A percentile compares a stretch with the other conserved stretches of the same genome.
These are phyloP conservation scores for Pholis gunnellus DNA, from an alignment of 2,113 vertebrate genomes.

Conservation along the genomic window DNA sequence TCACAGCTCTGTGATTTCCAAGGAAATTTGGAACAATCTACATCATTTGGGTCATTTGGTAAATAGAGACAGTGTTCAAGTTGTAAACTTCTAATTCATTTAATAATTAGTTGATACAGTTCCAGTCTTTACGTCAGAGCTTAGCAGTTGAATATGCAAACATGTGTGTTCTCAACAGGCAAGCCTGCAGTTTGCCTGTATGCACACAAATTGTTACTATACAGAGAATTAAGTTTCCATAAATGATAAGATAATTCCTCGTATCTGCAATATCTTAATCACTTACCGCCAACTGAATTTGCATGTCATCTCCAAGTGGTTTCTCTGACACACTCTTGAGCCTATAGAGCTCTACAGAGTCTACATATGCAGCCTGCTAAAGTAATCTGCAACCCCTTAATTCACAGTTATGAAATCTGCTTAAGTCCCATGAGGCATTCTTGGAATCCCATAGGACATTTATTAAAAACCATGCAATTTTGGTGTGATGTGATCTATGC, in stretches of 20 bases:
- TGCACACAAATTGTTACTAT: no score
- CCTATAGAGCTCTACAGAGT: not conserved
- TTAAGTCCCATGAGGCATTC: slow-evolving; percentile 6
- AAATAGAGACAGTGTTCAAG: not conserved
- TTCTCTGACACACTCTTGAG: not conserved
- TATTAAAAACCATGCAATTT: not conserved
- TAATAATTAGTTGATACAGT: not conserved
- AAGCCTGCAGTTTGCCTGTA: not conserved
- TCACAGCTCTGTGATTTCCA: not conserved
- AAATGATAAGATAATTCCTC: not conserved
- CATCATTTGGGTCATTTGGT: not conserved
- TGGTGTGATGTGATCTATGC: not conserved
- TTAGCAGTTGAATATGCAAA: not conserved
- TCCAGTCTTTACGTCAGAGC: not conserved
- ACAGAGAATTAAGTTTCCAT: not conserved
- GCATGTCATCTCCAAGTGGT: not conserved
- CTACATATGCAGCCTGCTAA: not conserved
- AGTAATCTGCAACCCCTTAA: not conserved
- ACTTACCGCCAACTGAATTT: not conserved
- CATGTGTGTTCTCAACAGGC: not conserved
- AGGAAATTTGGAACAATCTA: not conserved
- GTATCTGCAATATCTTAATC: not conserved
- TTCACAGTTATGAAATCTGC: not conserved
- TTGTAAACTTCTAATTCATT: not conserved
- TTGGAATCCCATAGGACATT: slow-evolving; percentile 7